phyloP scores from a whole-genome alignment of 2,888 invertebrate genomes.

The Eupithecia inturbata region DNA sequence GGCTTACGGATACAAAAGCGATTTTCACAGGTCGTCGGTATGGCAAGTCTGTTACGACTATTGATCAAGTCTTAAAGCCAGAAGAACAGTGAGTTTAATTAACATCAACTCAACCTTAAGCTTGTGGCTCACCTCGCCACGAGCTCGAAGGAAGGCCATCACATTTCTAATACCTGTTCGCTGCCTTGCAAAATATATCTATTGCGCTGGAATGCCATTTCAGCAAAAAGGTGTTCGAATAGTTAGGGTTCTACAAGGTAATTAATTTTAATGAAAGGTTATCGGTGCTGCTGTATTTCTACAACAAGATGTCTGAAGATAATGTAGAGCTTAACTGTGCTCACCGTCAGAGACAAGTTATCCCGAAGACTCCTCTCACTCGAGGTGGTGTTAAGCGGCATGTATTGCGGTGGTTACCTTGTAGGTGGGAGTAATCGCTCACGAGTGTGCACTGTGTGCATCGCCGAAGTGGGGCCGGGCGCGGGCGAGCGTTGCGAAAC shows the following conservation, averaged over 20 bases:
- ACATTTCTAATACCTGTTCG: constrained; percentile 72
- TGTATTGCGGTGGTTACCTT: constrained; percentile 65
- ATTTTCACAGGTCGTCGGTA: constrained; percentile 8
- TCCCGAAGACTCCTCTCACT: constrained; percentile 38
- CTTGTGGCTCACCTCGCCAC: constrained; percentile 73
- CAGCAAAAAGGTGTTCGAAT: constrained; percentile 52
- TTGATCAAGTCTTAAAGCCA: constrained; percentile 48
- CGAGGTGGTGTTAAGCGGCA: constrained; percentile 50
- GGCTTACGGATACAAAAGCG: background rate
- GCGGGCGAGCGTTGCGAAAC: constrained; percentile 77
- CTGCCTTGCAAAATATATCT: constrained; percentile 64
- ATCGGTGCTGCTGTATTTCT: background rate
- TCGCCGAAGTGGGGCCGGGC: constrained; percentile 67
- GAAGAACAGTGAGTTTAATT: constrained; percentile 62
- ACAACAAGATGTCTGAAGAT: background rate
- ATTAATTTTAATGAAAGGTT: constrained; percentile 2
- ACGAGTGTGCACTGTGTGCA: constrained; percentile 67
- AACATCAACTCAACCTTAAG: constrained; percentile 73
- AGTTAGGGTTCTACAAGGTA: constrained; percentile 39
- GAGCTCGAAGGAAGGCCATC: constrained; percentile 70
- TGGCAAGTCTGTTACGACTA: constrained; percentile 48
- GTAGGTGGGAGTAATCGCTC: constrained; percentile 63
- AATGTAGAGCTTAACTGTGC: background rate
- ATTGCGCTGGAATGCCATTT: constrained; percentile 52
- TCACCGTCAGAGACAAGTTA: background rate